These are phyloP conservation scores for Caenorhabditis becei DNA, from an alignment of 2,888 invertebrate genomes.

Conservation along the genomic window DNA sequence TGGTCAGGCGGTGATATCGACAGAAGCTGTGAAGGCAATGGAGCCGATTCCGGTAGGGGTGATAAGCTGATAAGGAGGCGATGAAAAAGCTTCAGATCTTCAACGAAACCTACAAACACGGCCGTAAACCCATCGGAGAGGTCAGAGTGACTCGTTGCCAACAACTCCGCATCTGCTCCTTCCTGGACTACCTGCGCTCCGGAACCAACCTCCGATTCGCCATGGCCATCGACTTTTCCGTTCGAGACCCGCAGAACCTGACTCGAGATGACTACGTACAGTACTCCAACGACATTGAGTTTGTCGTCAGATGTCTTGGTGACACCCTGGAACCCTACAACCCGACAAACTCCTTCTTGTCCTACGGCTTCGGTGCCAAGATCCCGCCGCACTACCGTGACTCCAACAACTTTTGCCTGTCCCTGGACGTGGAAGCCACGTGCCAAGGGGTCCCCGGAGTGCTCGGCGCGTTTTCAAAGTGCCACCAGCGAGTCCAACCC, in stretches of 20 bases:
- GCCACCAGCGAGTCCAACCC: slow-evolving; percentile 72
- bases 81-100: slow-evolving; percentile 28
- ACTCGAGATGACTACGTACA: slow-evolving; percentile 63
- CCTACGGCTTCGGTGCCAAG: slow-evolving; percentile 77
- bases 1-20: slow-evolving; percentile 36
- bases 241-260: slow-evolving; percentile 55
- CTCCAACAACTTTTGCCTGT: slow-evolving; percentile 76
- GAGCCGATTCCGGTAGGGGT: slow-evolving; percentile 43
- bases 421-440: slow-evolving; percentile 73
- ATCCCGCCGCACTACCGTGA: slow-evolving; percentile 75
- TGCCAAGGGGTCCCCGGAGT: slow-evolving; percentile 72
- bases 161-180: slow-evolving; percentile 70
- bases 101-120: slow-evolving; percentile 57
- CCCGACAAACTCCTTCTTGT: slow-evolving; percentile 66
- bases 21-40: slow-evolving; percentile 37
- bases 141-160: slow-evolving; percentile 68
- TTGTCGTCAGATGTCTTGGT: slow-evolving; percentile 69
- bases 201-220: slow-evolving; percentile 70
- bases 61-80: too few species aligned
- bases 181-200: slow-evolving; percentile 71
- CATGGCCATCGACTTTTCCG: slow-evolving; percentile 74
- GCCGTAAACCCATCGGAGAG: slow-evolving; percentile 69
- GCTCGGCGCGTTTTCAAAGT: slow-evolving; percentile 66
- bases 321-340: slow-evolving; percentile 71
- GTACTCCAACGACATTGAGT: slow-evolving; percentile 74